Base-by-base conservation (phyloP, 2,888 invertebrate genomes). In the Eugnorisma glareosa region DNA sequence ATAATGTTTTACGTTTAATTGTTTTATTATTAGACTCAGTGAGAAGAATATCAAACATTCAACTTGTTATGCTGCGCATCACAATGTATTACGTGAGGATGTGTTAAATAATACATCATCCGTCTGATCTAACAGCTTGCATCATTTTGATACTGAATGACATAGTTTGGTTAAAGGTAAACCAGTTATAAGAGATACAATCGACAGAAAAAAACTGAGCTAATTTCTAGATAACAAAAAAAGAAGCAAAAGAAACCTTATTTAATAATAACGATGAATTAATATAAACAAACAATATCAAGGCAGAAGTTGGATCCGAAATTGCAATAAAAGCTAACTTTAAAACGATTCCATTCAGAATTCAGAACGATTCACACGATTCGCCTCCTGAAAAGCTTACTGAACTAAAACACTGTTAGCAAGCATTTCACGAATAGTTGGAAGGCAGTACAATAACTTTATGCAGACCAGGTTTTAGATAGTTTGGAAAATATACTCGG, bases 301-400 rank as follows among this genome's bases (percentile, higher is more conserved):
- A 74, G n/a, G 1, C 15, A 54, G 45, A 64, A 68, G 13, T 61
- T 74, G 31, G 13, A 57, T 43, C 21, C 21, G 0, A 69, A 68
- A 40, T n/a, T n/a, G 43, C 28, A 40, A n/a, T 48, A 18, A 35
- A 67, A 59, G 37, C 24, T 31, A 48, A 80, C 24, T 71, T 84
- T 72, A 61, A 81, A 75, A 75, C 64, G 21, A 54, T 75, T 43
- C 15, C 40, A 75, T 84, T 84, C 57, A 71, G 45, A 40, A 74
- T 68, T 54, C 35, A 66, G 18, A 63, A 77, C 66, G 24, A 69
- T 69, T 54, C 61, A 79, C 43, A 67, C 31, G 21, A 63, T 70
- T 75, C 57, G 13, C 35, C 37, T 70, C 13, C n/a, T 21, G 57
- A 75, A 69, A 73, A 59, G 66, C 51, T 51, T 64, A 63, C 64